Base-by-base conservation (phyloP, 2,797 vertebrate genomes). In the Sebastes baramenuke region DNA sequence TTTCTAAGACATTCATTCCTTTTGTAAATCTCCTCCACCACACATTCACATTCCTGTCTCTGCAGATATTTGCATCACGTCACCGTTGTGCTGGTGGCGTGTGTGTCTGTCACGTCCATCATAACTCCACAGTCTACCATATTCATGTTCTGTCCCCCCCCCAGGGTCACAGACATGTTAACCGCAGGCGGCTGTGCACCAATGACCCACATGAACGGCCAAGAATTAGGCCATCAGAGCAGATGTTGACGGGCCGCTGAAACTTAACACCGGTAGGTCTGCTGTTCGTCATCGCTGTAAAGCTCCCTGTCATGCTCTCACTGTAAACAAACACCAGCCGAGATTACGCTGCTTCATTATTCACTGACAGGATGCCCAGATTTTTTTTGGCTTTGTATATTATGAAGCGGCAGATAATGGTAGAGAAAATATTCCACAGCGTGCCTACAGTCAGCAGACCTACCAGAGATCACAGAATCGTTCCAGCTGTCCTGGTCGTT, bases 391-490 rank as follows among this genome's bases (percentile, higher is more conserved):
- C 58, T 77, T 77, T 56, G 55, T 54, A 29, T 67, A 69, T 38
- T 67, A 69, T 38, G 22, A 67, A 27, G 32, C 69, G 32, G 49
- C 49, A 22, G 54, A 77, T 80, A 61, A 81, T 3, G 34, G 25
- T 8, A 16, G 56, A 81, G 42, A 10, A 54, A 73, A 77, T 46
- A 60, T 14, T 52, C 9, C 49, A 52, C 49, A 9, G 20, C 20
- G 3, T 0, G 59, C 69, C 25, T 1, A 0, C 22, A 24, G 32
- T 42, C 58, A 64, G 60, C 30, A 61, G 80, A 82, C 97, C 88
- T 94, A 99, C 98, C 98, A 25, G 98, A 98, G 95, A 98, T 98
- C 81, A 99, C 86, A 1, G 97, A 99, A 77, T 98, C 97, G 0
- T 99, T 98, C 95, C 98, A 96, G 81, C 95, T 97, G 83, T 99